Percentiles rank a stretch among this genome's conserved stretches.
These are phyloP conservation scores for Diachrysia chrysitis DNA, from an alignment of 2,888 invertebrate genomes.

Conservation along the genomic window DNA sequence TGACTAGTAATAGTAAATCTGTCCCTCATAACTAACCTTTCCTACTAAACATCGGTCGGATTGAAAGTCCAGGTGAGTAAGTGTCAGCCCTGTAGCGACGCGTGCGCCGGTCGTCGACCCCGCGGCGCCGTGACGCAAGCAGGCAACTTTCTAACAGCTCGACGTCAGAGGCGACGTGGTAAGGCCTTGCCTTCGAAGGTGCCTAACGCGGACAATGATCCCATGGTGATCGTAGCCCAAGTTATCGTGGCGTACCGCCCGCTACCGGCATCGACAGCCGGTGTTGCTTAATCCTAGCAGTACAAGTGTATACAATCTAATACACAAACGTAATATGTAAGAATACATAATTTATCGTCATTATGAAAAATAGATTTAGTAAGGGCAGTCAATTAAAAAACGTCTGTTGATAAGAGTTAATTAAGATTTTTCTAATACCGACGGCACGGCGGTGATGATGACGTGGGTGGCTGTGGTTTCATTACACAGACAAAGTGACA, in stretches of 20 bases:
- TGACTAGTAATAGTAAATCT: too few species aligned
- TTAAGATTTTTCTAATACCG: too few species aligned
- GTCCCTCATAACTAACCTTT: slow-evolving; percentile 42
- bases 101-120: slow-evolving; percentile 75
- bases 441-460: too few species aligned
- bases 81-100: slow-evolving; percentile 61
- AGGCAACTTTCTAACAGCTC: slow-evolving; percentile 85
- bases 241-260: slow-evolving; percentile 37
- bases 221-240: slow-evolving; percentile 45
- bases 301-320: slow-evolving; percentile 23
- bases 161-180: slow-evolving; percentile 82
- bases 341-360: too few species aligned
- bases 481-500: background rate
- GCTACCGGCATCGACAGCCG: slow-evolving; percentile 20
- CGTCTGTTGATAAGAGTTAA: too few species aligned
- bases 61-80: slow-evolving; percentile 20
- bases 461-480: too few species aligned
- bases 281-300: slow-evolving; percentile 48
- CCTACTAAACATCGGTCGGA: slow-evolving; percentile 22
- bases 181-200: slow-evolving; percentile 72
- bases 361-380: too few species aligned
- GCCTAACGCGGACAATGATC: slow-evolving; percentile 65
- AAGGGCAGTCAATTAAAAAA: too few species aligned
- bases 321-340: background rate
- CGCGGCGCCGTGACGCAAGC: slow-evolving; percentile 85